Base-by-base conservation (phyloP, 1,140 invertebrate species). In the Orchesella cincta region DNA sequence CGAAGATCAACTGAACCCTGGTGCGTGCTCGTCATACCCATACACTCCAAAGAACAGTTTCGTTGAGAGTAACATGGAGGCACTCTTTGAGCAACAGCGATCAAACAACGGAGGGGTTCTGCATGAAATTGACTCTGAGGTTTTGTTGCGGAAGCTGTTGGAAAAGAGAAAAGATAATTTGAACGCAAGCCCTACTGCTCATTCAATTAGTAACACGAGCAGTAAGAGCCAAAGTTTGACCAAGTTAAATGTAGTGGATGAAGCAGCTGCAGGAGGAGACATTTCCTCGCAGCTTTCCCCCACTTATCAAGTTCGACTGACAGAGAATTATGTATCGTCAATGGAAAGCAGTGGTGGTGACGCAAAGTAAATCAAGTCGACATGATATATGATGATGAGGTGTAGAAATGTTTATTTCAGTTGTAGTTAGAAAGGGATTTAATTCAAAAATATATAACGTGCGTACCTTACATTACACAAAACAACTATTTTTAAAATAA, bases 1-100 rank as follows among this genome's bases (percentile, higher is more conserved):
- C 46, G 77, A 80, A 74, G 79, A 82, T 51, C 76, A 81, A 33
- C 54, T 78, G 5, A 83, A 76, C 35, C 54, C 78, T 31, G 79
- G 77, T 33, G 35, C 35, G 1, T 76, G 52, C 36, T 77, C 74
- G 0, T 81, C 80, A 1, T 83, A 84, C 76, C 84, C 84, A 5
- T 84, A 83, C 51, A 84, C 84, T 0, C 84, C 84, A 1, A 84
- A 84, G 74, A 84, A 84, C 57, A 83, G 82, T 72, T 84, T 82
- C 79, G 84, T 83, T n/a, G 84, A 84, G 8, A 78, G 74, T n/a
- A 80, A n/a, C 73, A 77, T 84, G 52, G 84, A 84, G 34, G 26
- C 80, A 1, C 75, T 79, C 1, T 84, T 82, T 74, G 75, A 77
- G 29, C 62, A 79, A 67, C 81, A 80, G 70, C n/a, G 62, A 54